These are phyloP conservation scores for Tachystola acroxantha DNA, from an alignment of 2,888 invertebrate genomes.

Conservation along the genomic window DNA sequence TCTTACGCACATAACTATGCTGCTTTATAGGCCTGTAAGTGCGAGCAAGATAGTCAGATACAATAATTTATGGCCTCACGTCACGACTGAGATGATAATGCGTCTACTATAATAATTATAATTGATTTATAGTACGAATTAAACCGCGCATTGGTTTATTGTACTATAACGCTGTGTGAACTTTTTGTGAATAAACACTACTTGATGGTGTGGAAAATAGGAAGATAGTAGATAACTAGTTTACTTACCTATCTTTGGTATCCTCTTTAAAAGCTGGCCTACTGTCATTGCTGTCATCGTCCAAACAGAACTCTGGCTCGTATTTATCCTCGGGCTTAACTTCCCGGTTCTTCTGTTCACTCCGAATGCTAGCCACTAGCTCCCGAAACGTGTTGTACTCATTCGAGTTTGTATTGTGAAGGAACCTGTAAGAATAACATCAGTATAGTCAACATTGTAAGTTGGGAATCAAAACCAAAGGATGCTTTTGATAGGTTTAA, in stretches of 20 bases:
- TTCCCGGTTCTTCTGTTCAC: slow-evolving; percentile 44
- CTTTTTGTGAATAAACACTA: no score
- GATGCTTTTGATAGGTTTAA: slow-evolving; percentile 38
- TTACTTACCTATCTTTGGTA: slow-evolving; percentile 56
- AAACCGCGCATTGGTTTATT: no score
- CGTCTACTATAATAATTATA: no score
- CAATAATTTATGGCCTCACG: no score
- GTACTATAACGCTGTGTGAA: no score
- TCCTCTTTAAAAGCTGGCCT: slow-evolving; percentile 53
- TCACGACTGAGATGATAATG: no score
- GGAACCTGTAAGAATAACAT: slow-evolving; percentile 58
- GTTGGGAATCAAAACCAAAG: slow-evolving; percentile 35
- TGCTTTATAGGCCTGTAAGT: no score
- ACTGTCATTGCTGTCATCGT: slow-evolving; percentile 67
- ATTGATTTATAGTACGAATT: no score
- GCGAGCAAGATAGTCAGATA: no score
- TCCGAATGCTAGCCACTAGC: slow-evolving; percentile 48
- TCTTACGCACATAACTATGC: no score
- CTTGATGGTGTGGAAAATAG: no score
- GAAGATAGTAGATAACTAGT: no score
- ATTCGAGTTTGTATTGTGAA: slow-evolving; percentile 60
- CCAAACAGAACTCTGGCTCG: slow-evolving; percentile 70
- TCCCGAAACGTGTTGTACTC: slow-evolving; percentile 70
- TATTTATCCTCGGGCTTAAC: slow-evolving; percentile 72
- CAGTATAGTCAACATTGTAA: slow-evolving; percentile 15